Evolutionary conservation across 1,140 invertebrate species (phyloP), one percentile per base, ranked within the genome.

Genomic region (Drosophila pandora): DNA sequence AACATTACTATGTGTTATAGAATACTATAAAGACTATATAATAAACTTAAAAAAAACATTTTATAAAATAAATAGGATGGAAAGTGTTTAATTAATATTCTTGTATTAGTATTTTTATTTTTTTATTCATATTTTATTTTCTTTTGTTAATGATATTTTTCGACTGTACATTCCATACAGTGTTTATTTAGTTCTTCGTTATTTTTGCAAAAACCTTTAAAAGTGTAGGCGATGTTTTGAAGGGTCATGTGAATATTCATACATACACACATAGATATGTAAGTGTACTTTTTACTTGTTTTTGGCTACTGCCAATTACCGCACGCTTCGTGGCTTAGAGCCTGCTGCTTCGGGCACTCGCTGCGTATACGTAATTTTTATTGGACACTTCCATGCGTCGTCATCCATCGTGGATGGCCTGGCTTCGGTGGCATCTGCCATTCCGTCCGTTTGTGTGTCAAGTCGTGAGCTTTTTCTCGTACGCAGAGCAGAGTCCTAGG

Each of bases 351-450:
- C 64, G 68, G 77, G 82, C 65, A 21, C 48, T 75, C 61, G 74
- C 59, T 57, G 65, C 78, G 82, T 82, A 85, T 78, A 76, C 82
- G 82, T 78, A 71, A 87, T 79, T 87, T 80, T 87, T 85, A 85
- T 85, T 85, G 82, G 82, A 78, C 82, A 76, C 79, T 75, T 76
- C 67, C 74, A 70, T 74, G 77, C 82, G 73, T 81, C 67, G 65
- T 62, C 62, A 67, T 76, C 64, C 73, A 75, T 76, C 72, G 72
- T 75, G 47, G 45, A 52, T 57, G 28, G 39, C 41, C 22, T 12
- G 41, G 28, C 55, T 58, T 48, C 54, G 64, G 59, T 25, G 28
- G 30, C 52, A 47, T 52, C 37, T 39, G 45, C 52, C 56, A 22
- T 54, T 52, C 57, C 49, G 32, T 37, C 50, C 58, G 41, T 75